phyloP scores from a whole-genome alignment of 2,888 invertebrate species.

The Sarcophaga caerulescens region DNA sequence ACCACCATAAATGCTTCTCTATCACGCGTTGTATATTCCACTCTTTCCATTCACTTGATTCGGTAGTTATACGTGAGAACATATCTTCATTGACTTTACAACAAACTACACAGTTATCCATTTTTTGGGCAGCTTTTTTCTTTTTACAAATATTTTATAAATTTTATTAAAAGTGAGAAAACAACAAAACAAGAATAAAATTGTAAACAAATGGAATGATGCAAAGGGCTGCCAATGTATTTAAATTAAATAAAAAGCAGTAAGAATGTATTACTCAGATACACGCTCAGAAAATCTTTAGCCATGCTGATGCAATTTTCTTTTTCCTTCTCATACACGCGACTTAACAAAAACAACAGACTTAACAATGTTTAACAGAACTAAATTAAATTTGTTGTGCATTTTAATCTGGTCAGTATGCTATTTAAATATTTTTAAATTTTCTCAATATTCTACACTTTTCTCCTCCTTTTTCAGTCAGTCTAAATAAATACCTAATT shows the following conservation, averaged over 20 bases:
- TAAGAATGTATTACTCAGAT: not conserved
- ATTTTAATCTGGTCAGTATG: too few species aligned
- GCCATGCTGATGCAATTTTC: not conserved
- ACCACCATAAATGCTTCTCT: slow-evolving; percentile 66
- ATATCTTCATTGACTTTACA: slow-evolving; percentile 48
- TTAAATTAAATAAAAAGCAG: not conserved
- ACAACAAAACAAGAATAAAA: slow-evolving; percentile 3
- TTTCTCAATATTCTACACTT: too few species aligned
- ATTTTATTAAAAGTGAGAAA: slow-evolving; percentile 4
- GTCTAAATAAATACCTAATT: too few species aligned
- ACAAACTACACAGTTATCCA: slow-evolving; percentile 61
- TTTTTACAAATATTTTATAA: not conserved
- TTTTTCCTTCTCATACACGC: too few species aligned
- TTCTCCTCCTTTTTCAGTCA: too few species aligned
- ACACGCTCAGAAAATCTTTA: not conserved
- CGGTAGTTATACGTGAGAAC: slow-evolving; percentile 31
- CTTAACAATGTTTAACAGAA: too few species aligned
- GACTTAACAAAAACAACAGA: too few species aligned
- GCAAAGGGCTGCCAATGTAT: not conserved
- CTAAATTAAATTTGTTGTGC: too few species aligned
- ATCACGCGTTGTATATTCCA: slow-evolving; percentile 56
- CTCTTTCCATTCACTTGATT: slow-evolving; percentile 52
- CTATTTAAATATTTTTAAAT: too few species aligned
- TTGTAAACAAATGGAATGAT: slow-evolving; percentile 37
- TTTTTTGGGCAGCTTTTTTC: not conserved